These are phyloP conservation scores for Drosophila borealis DNA, from an alignment of 2,888 invertebrate genomes.

Conservation along the genomic window DNA sequence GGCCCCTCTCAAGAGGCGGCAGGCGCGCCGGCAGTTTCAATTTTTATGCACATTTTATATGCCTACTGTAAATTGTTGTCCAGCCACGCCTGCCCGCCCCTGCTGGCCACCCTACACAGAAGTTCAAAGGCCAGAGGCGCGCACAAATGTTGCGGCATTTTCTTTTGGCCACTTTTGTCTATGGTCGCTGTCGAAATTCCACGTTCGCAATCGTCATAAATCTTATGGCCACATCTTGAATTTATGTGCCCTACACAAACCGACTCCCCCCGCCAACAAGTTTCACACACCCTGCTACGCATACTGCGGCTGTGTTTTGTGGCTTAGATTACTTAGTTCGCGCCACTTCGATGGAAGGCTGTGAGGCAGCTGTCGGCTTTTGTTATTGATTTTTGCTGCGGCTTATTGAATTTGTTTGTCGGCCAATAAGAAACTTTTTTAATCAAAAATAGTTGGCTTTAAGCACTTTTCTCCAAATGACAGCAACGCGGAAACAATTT, in stretches of 20 bases:
- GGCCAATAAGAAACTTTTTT: slow-evolving; percentile 66
- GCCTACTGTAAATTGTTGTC: slow-evolving; percentile 79
- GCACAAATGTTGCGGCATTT: slow-evolving; percentile 54
- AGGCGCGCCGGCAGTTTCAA: slow-evolving; percentile 53
- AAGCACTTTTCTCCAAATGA: slow-evolving; percentile 62
- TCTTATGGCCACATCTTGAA: slow-evolving; percentile 84
- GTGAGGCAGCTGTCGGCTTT: slow-evolving; percentile 70
- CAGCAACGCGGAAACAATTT: slow-evolving; percentile 56
- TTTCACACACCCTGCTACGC: slow-evolving; percentile 15
- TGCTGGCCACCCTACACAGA: slow-evolving; percentile 11
- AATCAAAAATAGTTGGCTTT: slow-evolving; percentile 75
- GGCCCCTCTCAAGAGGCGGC: slow-evolving; percentile 5
- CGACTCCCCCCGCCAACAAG: not conserved
- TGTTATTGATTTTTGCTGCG: slow-evolving; percentile 53
- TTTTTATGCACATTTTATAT: slow-evolving; percentile 81
- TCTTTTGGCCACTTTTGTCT: slow-evolving; percentile 54
- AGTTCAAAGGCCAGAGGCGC: slow-evolving; percentile 69
- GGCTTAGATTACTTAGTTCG: slow-evolving; percentile 77
- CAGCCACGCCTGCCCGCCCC: slow-evolving; percentile 33
- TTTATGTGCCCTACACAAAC: slow-evolving; percentile 74
- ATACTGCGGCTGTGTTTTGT: slow-evolving; percentile 74
- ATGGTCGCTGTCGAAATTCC: slow-evolving; percentile 74
- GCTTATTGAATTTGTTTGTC: slow-evolving; percentile 71
- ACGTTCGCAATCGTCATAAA: slow-evolving; percentile 84
- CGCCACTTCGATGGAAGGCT: slow-evolving; percentile 52